Evolutionary conservation across 2,113 vertebrate genomes (phyloP), one percentile per base, ranked within the genome.

Genomic region (Heliornis fulica): DNA sequence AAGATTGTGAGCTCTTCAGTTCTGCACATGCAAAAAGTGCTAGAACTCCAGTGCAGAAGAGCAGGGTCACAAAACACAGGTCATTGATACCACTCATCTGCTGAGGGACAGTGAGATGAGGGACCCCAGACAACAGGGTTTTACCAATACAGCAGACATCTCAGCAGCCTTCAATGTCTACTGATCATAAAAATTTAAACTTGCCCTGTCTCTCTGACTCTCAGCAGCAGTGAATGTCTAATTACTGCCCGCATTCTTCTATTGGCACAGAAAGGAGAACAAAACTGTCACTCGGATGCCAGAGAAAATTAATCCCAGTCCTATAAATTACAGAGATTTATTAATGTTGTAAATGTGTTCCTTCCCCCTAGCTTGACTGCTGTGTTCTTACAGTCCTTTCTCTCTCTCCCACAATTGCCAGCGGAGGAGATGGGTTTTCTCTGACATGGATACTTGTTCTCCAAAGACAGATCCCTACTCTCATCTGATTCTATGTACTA

Each of bases 251-350:
- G 75, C 43, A 74, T 83, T 94, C 70, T 90, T 66, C 93, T 80
- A 56, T 32, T 63, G 87, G 71, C 84, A 77, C 0, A 0, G 85
- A 94, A 91, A 87, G 74, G 61, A 79, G 93, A 93, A 94, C 75
- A 91, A 89, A 97, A 83, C 75, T 85, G 78, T 59, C 89, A 91
- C 85, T 94, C 83, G 90, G 74, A 80, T 18, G 19, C 68, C 75
- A 77, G 82, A 88, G 82, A 79, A 94, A 94, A 93, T 93, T 87
- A 95, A 93, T 95, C 92, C 93, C 92, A 94, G 87, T 59, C 51
- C 90, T 83, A 88, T 80, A 95, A 93, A 91, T 85, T 93, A 96
- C 91, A 88, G 51, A 85, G 79, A 94, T 94, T 91, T 93, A 90
- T 95, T 94, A 90, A 74, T 63, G 78, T 50, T 88, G 79, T 88